These are phyloP conservation scores for Parnassius smintheus DNA, from an alignment of 2,888 invertebrate genomes.

Conservation along the genomic window DNA sequence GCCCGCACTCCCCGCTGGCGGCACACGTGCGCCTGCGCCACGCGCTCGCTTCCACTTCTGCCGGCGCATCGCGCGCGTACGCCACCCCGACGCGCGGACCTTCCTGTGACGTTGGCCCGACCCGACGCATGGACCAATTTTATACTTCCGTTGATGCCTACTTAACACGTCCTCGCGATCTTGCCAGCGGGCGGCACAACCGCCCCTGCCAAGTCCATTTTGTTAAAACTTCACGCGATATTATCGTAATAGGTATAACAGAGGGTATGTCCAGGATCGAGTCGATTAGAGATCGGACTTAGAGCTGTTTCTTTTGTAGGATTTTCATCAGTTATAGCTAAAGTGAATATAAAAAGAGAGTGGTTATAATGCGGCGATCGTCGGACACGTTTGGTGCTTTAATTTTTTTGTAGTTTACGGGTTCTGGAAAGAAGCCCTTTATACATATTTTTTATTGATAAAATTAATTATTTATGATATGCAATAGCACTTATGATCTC, in stretches of 20 bases:
- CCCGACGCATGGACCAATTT: slow-evolving; percentile 71
- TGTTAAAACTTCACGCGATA: slow-evolving; percentile 55
- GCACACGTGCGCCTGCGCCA: slow-evolving; percentile 40
- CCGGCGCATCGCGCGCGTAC: slow-evolving; percentile 61
- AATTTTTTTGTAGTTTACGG: slow-evolving; percentile 65
- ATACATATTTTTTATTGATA: slow-evolving; percentile 42
- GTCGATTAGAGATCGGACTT: slow-evolving; percentile 40
- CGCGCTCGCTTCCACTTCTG: slow-evolving; percentile 72
- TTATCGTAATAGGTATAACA: slow-evolving; percentile 49
- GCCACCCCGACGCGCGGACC: slow-evolving; percentile 63
- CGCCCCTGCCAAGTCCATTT: slow-evolving; percentile 63
- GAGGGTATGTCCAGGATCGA: slow-evolving; percentile 50
- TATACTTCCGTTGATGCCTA: slow-evolving; percentile 69
- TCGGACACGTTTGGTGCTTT: slow-evolving; percentile 73
- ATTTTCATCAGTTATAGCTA: slow-evolving; percentile 41
- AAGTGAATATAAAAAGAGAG: slow-evolving; percentile 44
- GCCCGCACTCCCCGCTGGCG: slow-evolving; percentile 38
- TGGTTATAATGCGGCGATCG: slow-evolving; percentile 59
- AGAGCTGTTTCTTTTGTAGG: slow-evolving; percentile 39
- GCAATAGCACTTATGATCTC: slow-evolving; percentile 49
- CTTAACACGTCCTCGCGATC: slow-evolving; percentile 65
- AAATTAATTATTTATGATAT: slow-evolving; percentile 47
- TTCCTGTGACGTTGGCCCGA: slow-evolving; percentile 64
- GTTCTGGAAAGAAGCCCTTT: slow-evolving; percentile 50
- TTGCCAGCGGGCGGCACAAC: slow-evolving; percentile 48